Conservation (phyloP, 2,113 vertebrate species). For the Todiramphus saurophagus region DNA sequence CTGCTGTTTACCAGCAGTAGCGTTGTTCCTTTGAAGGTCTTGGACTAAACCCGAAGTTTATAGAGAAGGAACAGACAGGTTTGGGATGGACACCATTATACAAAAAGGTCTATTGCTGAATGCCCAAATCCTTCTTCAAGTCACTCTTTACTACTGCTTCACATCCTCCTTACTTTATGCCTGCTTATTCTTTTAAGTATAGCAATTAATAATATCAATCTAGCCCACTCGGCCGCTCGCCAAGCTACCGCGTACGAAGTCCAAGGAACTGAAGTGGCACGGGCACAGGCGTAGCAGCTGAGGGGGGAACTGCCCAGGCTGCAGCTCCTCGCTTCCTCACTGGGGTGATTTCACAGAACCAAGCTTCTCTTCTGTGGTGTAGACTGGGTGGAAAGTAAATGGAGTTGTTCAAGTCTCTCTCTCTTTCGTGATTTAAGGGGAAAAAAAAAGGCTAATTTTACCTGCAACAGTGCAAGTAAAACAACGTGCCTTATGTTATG, state of each 20-base stretch:
- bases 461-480: fast-evolving
- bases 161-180: background rate
- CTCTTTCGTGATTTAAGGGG: background rate
- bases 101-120: background rate
- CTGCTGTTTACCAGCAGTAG: background rate
- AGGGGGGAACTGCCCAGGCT: no score
- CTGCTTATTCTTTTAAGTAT: background rate
- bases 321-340: background rate
- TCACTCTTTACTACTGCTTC: background rate
- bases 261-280: background rate
- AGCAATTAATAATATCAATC: background rate
- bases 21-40: background rate
- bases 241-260: background rate
- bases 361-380: background rate
- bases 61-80: background rate
- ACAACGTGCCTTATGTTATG: background rate
- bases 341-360: background rate
- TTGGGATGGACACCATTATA: background rate
- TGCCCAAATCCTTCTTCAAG: background rate
- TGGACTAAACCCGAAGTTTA: background rate
- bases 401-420: background rate
- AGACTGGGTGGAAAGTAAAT: background rate
- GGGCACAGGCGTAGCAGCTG: fast-evolving
- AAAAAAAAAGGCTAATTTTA: background rate
- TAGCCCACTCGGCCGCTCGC: background rate